Conservation (phyloP, 2,797 vertebrate species). For the Anabacerthia variegaticeps region DNA sequence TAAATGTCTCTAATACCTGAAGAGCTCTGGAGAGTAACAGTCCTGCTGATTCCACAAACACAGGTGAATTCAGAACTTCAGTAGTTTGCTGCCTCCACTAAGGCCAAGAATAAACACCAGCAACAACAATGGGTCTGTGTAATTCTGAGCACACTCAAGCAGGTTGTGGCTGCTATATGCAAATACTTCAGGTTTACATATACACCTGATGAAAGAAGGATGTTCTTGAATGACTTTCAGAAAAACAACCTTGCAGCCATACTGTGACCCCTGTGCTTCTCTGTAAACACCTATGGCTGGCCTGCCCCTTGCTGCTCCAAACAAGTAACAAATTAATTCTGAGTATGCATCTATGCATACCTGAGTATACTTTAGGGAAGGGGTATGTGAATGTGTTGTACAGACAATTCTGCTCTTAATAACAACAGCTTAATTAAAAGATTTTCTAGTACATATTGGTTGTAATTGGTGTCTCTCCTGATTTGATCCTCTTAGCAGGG, state of each 20-base stretch:
- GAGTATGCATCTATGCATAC: neutral
- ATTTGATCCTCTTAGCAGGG: neutral
- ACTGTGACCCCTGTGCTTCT: neutral
- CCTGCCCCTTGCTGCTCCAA: neutral
- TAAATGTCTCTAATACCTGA: neutral
- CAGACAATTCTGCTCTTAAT: neutral
- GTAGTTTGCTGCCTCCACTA: neutral
- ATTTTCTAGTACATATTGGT: neutral
- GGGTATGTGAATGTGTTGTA: neutral
- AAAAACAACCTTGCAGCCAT: neutral
- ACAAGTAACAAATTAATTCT: neutral
- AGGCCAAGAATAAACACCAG: neutral
- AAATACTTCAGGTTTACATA: neutral
- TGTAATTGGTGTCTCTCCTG: neutral
- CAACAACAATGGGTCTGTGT: neutral
- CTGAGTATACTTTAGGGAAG: neutral
- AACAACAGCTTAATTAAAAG: neutral
- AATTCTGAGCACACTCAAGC: neutral
- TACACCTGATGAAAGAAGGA: neutral
- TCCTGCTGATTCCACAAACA: neutral
- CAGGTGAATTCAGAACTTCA: rapidly evolving
- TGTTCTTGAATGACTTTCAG: neutral
- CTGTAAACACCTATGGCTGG: neutral
- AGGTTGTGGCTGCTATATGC: neutral
- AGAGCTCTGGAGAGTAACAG: neutral